These are phyloP conservation scores for Ditula angustiorana DNA, from an alignment of 2,888 invertebrate species.

Conservation along the genomic window DNA sequence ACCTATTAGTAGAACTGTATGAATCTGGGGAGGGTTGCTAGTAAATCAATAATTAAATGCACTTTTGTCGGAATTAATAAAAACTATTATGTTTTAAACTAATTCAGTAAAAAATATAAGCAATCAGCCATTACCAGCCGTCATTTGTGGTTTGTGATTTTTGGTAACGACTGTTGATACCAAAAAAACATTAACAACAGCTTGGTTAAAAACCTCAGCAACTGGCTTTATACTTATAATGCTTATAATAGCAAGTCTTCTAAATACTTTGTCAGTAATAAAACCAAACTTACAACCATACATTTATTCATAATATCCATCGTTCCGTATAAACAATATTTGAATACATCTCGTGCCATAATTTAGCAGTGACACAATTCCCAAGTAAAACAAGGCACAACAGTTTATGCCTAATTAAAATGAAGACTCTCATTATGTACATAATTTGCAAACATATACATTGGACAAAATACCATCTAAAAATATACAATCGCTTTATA, in stretches of 20 bases:
- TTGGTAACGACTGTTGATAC: no score
- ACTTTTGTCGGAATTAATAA: no score
- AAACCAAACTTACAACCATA: constrained; percentile 22
- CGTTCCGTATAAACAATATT: constrained; percentile 27
- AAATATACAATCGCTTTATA: constrained; percentile 34
- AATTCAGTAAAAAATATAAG: no score
- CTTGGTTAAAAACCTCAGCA: no score
- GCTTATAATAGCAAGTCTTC: background rate
- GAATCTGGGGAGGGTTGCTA: no score
- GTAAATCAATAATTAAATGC: no score
- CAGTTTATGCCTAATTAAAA: constrained; percentile 1
- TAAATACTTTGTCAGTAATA: background rate
- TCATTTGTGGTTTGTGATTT: no score
- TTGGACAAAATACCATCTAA: constrained; percentile 29
- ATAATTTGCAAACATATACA: constrained; percentile 35
- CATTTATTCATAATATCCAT: constrained; percentile 23
- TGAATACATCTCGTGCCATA: constrained; percentile 18
- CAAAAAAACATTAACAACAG: no score
- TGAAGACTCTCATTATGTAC: constrained; percentile 32
- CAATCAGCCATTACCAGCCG: no score
- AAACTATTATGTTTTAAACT: no score
- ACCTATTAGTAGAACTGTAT: no score
- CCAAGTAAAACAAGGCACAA: constrained; percentile 21
- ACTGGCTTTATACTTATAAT: no score
- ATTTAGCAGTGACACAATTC: constrained; percentile 22